Evolutionary conservation across 2,888 invertebrate species (phyloP), one percentile per base, ranked within the genome.

Genomic region (Sphaerophoria rueppellii): DNA sequence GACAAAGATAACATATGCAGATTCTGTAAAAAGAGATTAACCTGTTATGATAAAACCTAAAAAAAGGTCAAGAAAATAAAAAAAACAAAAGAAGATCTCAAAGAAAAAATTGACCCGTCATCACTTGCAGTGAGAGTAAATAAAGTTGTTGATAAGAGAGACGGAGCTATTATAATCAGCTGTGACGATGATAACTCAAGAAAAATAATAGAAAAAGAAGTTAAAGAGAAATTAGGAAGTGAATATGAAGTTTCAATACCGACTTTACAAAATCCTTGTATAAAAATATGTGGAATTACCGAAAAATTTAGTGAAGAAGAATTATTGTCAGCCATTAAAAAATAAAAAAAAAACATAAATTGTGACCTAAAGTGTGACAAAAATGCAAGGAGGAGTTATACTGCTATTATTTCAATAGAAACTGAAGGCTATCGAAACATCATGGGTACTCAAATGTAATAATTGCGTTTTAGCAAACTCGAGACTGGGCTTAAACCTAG

Each of bases 51-150:
- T 52, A 11, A 52, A 52, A 52, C 46, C 46, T 11, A n/a, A 52
- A 32, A 52, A 52, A 52, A 52, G 24, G n/a, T 48, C 40, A 67
- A 54, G 24, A 52, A 11, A 65, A 52, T 40, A n/a, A 52, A 5
- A n/a, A 52, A 52, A 65, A 65, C 65, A 65, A 65, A 65, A 65
- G 9, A 52, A 9, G 11, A 65, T 40, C 37, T 52, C n/a, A 43
- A 67, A 12, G 40, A 67, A n/a, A 43, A 16, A n/a, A 40, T 40
- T 6, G 40, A 54, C 24, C 40, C 67, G n/a, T 24, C 67, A 16
- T 14, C 37, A 5, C 6, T 54, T 7, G 50, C 24, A 4, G 16
- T 40, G 24, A 40, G 40, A 54, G 46, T 69, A 4, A 54, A 54
- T 32, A 34, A 54, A 12, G 34, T 55, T 69, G 11, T 69, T 4